Base-by-base conservation (phyloP, 2,888 invertebrate genomes). In the Pseudanteris insignis region DNA sequence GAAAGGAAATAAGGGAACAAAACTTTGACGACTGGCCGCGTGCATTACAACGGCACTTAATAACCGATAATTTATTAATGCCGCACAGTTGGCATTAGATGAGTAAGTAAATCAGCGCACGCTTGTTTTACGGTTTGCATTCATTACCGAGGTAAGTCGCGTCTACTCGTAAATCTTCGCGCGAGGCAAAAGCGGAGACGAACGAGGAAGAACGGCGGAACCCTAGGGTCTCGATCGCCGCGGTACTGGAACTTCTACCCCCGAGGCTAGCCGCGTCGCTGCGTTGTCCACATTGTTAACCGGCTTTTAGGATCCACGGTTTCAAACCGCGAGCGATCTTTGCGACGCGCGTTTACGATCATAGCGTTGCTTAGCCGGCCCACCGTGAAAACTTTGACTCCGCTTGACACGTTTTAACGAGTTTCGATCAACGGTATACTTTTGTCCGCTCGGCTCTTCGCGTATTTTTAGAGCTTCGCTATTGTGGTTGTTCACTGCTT, bases 21-120 rank as follows among this genome's bases (percentile, higher is more conserved):
- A n/a, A n/a, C n/a, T n/a, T n/a, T 9, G 18, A 9, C 9, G 34
- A 6, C 24, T 33, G 12, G 3, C 8, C 18, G 15, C 11, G 11
- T 11, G 6, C 38, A 38, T 41, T 47, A 53, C 62, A 58, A 68
- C 34, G 24, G 34, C 70, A 76, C 75, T 78, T 76, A 77, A 77
- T 78, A 78, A 74, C 71, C 68, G 69, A 76, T 76, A 76, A 78
- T 78, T 77, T 78, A 78, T 77, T 75, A 75, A 77, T 76, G 73
- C 72, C 67, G 70, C 69, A 54, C 61, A 67, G 58, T 67, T 69
- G 64, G 70, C 69, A 71, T 75, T 75, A 75, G 73, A 66, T 65
- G 68, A 67, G 70, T 65, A 70, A 77, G 78, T 78, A 78, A 77
- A 78, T 78, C 78, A 78, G 77, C 68, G 70, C 68, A 68, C 75